Percentiles rank a stretch among this genome's conserved stretches.
phyloP scores from a whole-genome alignment of 1,140 invertebrate genomes.

The Arion vulgaris region DNA sequence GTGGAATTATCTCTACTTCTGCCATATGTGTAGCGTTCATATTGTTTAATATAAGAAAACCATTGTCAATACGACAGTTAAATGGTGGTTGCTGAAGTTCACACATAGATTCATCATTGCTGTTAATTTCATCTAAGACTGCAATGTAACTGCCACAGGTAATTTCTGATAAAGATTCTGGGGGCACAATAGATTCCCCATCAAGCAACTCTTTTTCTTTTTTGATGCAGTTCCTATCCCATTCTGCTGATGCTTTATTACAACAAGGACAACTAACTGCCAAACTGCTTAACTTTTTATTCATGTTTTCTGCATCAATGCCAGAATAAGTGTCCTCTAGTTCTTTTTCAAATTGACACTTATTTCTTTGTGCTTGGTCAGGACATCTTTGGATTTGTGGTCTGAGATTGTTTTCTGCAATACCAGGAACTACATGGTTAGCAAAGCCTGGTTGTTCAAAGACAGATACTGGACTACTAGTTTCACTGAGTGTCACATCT shows the following conservation, averaged over 20 bases:
- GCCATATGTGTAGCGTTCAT: background rate
- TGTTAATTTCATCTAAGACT: background rate
- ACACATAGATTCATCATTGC: background rate
- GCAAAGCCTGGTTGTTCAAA: background rate
- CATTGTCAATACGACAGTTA: background rate
- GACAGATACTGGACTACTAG: background rate
- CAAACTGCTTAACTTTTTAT: background rate
- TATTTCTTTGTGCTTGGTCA: no score
- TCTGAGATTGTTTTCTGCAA: background rate
- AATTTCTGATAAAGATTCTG: background rate
- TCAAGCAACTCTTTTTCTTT: background rate
- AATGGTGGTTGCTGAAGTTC: background rate
- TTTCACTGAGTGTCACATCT: background rate
- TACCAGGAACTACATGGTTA: background rate
- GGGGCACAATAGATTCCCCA: background rate
- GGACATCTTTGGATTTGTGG: background rate
- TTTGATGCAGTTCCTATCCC: background rate
- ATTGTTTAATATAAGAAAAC: background rate
- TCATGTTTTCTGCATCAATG: background rate
- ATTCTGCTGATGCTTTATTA: background rate
- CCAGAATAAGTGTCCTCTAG: background rate
- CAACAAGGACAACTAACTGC: background rate
- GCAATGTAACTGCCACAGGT: background rate
- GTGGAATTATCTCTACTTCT: background rate
- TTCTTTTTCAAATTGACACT: background rate